A percentile compares a stretch with the other conserved stretches of the same genome.
These are phyloP conservation scores for Thryonomys swinderianus DNA, from an alignment of 2,113 vertebrate genomes.

Conservation along the genomic window DNA sequence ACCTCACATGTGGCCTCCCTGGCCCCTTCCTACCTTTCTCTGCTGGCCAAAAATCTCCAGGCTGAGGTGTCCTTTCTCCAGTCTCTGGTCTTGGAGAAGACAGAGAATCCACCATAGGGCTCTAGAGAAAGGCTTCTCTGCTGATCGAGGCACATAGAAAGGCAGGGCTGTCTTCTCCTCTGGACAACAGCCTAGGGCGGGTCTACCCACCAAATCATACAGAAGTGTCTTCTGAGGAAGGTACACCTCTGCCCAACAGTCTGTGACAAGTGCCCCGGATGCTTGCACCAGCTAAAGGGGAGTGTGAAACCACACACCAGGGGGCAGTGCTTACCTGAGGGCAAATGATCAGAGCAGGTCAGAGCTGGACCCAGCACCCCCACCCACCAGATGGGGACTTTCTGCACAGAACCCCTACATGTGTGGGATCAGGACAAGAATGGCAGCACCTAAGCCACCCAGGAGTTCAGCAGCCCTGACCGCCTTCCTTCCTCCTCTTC, in stretches of 20 bases:
- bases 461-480: neutral
- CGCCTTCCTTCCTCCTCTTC: neutral
- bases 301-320: neutral
- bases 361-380: neutral
- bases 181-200: neutral
- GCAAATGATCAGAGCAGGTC: fast-evolving
- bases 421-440: neutral
- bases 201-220: neutral
- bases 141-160: neutral
- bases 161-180: neutral
- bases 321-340: neutral
- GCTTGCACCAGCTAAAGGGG: too few relatives aligned
- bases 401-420: neutral
- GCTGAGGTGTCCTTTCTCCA: neutral
- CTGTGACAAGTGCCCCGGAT: neutral
- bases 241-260: neutral
- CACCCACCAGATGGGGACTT: neutral
- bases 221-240: neutral
- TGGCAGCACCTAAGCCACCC: neutral
- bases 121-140: neutral
- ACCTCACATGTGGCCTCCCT: neutral
- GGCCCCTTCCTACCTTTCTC: neutral
- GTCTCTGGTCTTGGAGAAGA: neutral
- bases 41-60: neutral
- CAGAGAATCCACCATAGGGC: neutral